Conservation (phyloP, 2,888 invertebrate species). For the Cryptus armator region DNA sequence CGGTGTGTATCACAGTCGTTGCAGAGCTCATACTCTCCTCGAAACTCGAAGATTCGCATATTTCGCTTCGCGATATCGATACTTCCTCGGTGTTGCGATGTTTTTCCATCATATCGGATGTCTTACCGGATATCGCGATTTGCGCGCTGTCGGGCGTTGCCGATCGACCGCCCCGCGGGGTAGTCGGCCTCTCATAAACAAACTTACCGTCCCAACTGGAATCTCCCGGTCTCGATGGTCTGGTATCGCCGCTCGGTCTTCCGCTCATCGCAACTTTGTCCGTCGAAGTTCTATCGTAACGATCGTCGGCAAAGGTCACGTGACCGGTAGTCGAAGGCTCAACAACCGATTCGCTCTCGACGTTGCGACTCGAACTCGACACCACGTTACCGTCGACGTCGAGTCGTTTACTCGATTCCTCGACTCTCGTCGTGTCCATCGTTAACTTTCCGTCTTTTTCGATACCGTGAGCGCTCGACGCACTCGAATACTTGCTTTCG, state of each 20-base stretch:
- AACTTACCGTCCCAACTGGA: constrained; percentile 86
- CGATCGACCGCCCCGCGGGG: constrained; percentile 39
- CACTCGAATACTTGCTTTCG: constrained; percentile 74
- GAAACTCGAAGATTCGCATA: constrained; percentile 65
- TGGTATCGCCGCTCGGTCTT: constrained; percentile 19
- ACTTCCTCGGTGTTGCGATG: constrained; percentile 17
- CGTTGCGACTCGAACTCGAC: constrained; percentile 74
- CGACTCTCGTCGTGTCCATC: constrained; percentile 74
- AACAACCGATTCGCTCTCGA: constrained; percentile 75
- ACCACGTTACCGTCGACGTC: constrained; percentile 78
- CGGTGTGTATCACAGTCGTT: constrained; percentile 68
- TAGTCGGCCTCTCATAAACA: constrained; percentile 74
- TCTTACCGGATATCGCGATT: constrained; percentile 49
- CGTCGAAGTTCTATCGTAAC: background rate
- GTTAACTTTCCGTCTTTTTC: constrained; percentile 76
- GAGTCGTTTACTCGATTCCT: constrained; percentile 73
- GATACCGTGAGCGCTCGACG: constrained; percentile 72
- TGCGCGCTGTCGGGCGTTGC: constrained; percentile 40
- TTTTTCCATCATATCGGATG: constrained; percentile 55
- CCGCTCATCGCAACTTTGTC: constrained; percentile 35
- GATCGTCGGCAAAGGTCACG: constrained; percentile 67
- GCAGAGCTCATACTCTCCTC: constrained; percentile 73
- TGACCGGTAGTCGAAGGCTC: constrained; percentile 64
- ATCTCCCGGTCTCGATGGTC: constrained; percentile 81
- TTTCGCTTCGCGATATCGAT: constrained; percentile 51